Evolutionary conservation across 1,140 invertebrate species (phyloP).

Genomic region (Papilio glaucus): DNA sequence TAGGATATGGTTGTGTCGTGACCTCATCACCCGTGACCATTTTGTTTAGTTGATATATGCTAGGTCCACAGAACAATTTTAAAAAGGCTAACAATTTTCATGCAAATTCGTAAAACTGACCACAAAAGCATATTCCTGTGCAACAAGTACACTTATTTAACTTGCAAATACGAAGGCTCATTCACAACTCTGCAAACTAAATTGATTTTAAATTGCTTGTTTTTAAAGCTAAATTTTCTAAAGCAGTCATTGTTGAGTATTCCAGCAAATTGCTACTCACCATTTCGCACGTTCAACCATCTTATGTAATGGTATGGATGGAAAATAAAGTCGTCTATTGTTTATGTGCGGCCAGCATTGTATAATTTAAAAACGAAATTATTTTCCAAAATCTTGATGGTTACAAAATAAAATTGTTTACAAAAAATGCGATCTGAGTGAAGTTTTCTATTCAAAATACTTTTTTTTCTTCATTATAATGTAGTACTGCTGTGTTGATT

Average conservation of each 20-base stretch:
- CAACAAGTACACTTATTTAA: conserved; percentile 24
- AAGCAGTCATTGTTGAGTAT: neutral
- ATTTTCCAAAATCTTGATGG: no score
- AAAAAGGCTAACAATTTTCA: conserved; percentile 9
- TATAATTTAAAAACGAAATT: no score
- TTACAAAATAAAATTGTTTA: no score
- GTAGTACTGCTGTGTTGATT: no score
- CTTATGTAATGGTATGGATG: no score
- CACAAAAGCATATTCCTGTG: conserved; percentile 26
- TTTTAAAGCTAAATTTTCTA: conserved; percentile 1
- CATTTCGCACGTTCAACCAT: neutral
- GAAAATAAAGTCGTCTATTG: no score
- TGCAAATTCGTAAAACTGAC: conserved; percentile 19
- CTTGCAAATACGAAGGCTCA: conserved; percentile 27
- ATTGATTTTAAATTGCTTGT: neutral
- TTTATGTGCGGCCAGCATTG: no score
- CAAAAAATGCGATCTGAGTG: no score
- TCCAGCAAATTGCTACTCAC: neutral
- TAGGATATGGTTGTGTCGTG: neutral
- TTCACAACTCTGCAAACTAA: neutral
- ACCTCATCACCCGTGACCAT: neutral
- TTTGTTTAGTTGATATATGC: neutral
- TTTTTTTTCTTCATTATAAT: no score
- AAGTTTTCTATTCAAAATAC: no score
- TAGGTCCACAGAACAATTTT: neutral